Evolutionary conservation across 1,140 invertebrate genomes (phyloP).

Genomic region (Druon quercuslanigerum): DNA sequence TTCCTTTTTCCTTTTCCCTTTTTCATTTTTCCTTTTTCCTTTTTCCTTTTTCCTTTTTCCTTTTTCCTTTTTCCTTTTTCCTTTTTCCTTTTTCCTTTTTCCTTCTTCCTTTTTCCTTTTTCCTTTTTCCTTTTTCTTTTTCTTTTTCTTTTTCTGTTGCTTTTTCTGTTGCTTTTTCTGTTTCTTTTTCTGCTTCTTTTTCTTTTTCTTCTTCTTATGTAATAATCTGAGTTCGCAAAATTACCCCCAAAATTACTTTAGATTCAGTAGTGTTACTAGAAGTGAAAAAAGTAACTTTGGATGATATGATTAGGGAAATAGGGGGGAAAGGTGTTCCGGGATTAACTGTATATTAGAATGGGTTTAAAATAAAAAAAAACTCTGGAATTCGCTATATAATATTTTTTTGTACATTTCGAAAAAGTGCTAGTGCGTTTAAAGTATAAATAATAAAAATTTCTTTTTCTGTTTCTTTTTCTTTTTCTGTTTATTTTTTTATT

Average conservation of each 20-base stretch:
- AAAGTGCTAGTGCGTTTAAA: too few species aligned
- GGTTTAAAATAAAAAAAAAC: too few species aligned
- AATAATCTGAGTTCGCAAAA: slow-evolving; percentile 30
- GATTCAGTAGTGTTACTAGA: neutral
- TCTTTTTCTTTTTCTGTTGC: slow-evolving; percentile 42
- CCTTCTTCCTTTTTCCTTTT: slow-evolving; percentile 39
- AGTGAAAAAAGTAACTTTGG: neutral
- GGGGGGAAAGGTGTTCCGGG: too few species aligned
- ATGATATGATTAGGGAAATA: slow-evolving; percentile 4
- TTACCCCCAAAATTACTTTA: neutral
- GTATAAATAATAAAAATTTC: too few species aligned
- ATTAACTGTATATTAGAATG: too few species aligned
- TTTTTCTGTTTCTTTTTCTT: too few species aligned
- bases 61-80: slow-evolving; percentile 40
- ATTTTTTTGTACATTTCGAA: too few species aligned
- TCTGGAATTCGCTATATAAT: too few species aligned
- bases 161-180: slow-evolving; percentile 40
- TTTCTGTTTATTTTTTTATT: too few species aligned
- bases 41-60: slow-evolving; percentile 41
- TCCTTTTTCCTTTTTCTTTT: slow-evolving; percentile 36
- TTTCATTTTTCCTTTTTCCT: slow-evolving; percentile 40
- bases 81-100: neutral
- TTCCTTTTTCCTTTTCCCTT: slow-evolving; percentile 16
- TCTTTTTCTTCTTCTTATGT: neutral
- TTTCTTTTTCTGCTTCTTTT: slow-evolving; percentile 26